Conservation (phyloP, 37 sponge, comb jelly and placozoan species). For the Eunapius fragilis region DNA sequence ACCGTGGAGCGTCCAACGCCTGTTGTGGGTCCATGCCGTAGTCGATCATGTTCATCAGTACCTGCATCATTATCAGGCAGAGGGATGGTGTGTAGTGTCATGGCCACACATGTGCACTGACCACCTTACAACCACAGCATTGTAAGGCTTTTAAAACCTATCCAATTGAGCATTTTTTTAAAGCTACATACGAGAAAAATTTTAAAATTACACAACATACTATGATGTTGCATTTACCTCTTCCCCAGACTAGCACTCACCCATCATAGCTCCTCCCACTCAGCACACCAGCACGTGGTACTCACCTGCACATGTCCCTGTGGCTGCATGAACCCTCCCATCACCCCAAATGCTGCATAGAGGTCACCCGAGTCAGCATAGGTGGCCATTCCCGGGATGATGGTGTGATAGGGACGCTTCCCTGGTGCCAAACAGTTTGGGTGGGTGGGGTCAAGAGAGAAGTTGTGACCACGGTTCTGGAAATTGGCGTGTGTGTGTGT, state of each 20-base stretch:
- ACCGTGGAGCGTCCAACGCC: slow-evolving; percentile 76
- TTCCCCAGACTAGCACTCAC: no score
- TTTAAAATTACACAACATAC: no score
- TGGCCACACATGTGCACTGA: no score
- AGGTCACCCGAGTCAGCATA: slow-evolving; percentile 60
- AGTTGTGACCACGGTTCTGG: slow-evolving; percentile 85
- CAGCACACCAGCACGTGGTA: no score
- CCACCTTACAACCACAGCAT: no score
- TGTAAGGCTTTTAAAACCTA: no score
- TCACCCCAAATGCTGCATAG: slow-evolving; percentile 82
- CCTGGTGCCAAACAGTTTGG: slow-evolving; percentile 74
- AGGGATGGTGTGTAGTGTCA: no score
- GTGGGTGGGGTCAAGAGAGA: slow-evolving; percentile 74
- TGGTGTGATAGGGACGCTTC: slow-evolving; percentile 89
- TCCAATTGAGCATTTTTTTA: no score
- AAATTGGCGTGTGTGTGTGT: neutral
- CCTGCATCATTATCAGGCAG: slow-evolving; percentile 20
- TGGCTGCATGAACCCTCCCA: slow-evolving; percentile 94
- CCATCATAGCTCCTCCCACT: no score
- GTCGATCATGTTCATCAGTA: slow-evolving; percentile 88
- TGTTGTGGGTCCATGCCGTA: slow-evolving; percentile 86
- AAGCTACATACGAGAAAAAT: no score
- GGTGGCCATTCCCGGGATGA: slow-evolving; percentile 93
- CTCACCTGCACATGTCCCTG: slow-evolving; percentile 91
- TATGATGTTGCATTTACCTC: no score